Evolutionary conservation across 2,113 vertebrate species (phyloP).

Genomic region (Cololabis saira): DNA sequence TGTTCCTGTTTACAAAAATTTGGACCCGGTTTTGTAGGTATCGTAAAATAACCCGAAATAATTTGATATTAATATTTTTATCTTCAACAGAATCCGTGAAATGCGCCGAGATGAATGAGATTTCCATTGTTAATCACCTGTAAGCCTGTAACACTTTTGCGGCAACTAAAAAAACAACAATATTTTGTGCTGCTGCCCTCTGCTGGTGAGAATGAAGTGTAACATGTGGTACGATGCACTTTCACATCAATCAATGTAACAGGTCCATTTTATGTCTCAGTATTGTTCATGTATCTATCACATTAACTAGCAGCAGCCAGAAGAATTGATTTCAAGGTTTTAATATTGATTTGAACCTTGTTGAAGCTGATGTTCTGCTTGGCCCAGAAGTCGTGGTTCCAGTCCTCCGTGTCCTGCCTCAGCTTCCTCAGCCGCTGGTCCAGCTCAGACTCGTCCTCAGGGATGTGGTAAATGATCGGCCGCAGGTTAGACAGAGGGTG

Average conservation of each 20-base stretch:
- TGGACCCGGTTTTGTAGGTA: too few relatives aligned
- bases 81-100: too few relatives aligned
- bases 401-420: slow-evolving; percentile 91
- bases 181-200: slow-evolving; percentile 44
- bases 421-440: slow-evolving; percentile 86
- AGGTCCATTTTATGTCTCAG: too few relatives aligned
- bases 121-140: neutral
- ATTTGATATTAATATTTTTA: too few relatives aligned
- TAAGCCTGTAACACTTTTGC: neutral
- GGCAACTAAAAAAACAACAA: neutral
- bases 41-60: too few relatives aligned
- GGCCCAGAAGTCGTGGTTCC: slow-evolving; percentile 93
- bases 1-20: too few relatives aligned
- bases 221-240: too few relatives aligned
- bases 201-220: slow-evolving; percentile 37
- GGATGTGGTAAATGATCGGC: slow-evolving; percentile 84
- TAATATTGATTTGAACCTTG: slow-evolving; percentile 60
- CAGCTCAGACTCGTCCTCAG: slow-evolving; percentile 83
- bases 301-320: too few relatives aligned
- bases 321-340: neutral
- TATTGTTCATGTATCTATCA: too few relatives aligned
- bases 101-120: too few relatives aligned
- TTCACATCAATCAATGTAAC: too few relatives aligned
- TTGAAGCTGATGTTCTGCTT: slow-evolving; percentile 88
- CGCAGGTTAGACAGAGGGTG: slow-evolving; percentile 91